Percentiles rank a stretch among this genome's conserved stretches.
phyloP scores from a whole-genome alignment of 2,113 vertebrate genomes.

The Pholis gunnellus region DNA sequence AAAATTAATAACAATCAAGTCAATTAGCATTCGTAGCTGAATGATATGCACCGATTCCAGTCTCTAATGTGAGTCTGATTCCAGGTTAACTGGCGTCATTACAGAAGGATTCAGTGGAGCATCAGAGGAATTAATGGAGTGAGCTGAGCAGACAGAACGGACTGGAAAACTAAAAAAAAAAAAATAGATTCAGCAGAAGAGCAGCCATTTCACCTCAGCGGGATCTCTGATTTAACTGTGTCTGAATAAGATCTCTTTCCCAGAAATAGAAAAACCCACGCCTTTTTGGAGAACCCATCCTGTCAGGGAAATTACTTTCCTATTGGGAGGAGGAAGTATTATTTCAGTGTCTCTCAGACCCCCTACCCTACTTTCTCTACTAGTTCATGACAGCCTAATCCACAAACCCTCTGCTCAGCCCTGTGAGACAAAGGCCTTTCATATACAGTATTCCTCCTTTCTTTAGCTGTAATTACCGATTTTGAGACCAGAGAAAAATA shows the following conservation, averaged over 20 bases:
- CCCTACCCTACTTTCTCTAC: conserved; percentile 48
- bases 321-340: conserved; percentile 57
- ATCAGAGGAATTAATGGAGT: conserved; percentile 54
- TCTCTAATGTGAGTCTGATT: conserved; percentile 64
- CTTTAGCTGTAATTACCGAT: conserved; percentile 18
- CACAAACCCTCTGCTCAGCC: conserved; percentile 55
- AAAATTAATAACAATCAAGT: conserved; percentile 81
- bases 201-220: conserved; percentile 55
- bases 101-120: conserved; percentile 54
- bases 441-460: conserved; percentile 28
- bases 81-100: conserved; percentile 74
- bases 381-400: conserved; percentile 63
- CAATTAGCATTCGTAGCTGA: conserved; percentile 69
- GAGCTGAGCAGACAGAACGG: conserved; percentile 43
- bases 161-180: conserved; percentile 41
- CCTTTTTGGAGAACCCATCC: conserved; percentile 61
- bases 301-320: conserved; percentile 69
- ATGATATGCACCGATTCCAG: conserved; percentile 57
- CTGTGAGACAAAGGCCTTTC: conserved; percentile 52
- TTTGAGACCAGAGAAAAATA: conserved; percentile 46
- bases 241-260: conserved; percentile 60
- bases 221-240: conserved; percentile 66
- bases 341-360: conserved; percentile 66
- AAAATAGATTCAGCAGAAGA: conserved; percentile 22
- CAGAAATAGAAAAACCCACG: conserved; percentile 48